Evolutionary conservation across 2,888 invertebrate genomes (phyloP), one percentile per base, ranked within the genome.

Genomic region (Unio pictorum): DNA sequence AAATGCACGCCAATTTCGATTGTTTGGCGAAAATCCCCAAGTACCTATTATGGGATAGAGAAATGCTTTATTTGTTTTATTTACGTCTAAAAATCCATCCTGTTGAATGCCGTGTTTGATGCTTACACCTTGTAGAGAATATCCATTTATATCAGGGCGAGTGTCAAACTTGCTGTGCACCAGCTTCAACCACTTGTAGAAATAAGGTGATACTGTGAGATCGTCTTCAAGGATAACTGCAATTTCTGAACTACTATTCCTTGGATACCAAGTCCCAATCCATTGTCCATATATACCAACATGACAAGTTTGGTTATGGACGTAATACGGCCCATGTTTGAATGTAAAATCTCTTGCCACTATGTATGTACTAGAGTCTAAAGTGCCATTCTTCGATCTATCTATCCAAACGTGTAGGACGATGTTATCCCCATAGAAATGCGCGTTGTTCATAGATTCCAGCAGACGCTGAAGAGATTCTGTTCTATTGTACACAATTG

Each of bases 181-280:
- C 8, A 74, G 74, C 66, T 76, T 79, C 57, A 84, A 61, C 81
- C 81, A 85, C 20, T 71, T 61, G 64, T 81, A 84, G 34, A 80
- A 76, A 63, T 72, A 78, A 34, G 72, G 76, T 0, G 84, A 83
- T 2, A 84, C 71, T 6, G 76, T 75, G 23, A 82, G 58, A 65
- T 85, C 85, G 61, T 85, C 85, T 65, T 85, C 85, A 4, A 85
- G 59, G 30, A 85, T 71, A 17, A 85, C 66, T 1, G 76, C 84
- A 11, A 83, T 73, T 69, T 85, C 84, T 6, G 73, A 64, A 1
- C 62, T 66, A 55, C 74, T 65, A 4, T 68, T 60, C 3, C 20
- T 30, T 0, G 79, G 78, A 11, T 74, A 63, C 85, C 85, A 85
- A 0, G 84, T 80, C 15, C 73, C 66, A 20, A 74, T 71, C 73